Evolutionary conservation across 2,113 vertebrate genomes (phyloP), one percentile per base, ranked within the genome.

Genomic region (Phalacrocorax pelagicus): DNA sequence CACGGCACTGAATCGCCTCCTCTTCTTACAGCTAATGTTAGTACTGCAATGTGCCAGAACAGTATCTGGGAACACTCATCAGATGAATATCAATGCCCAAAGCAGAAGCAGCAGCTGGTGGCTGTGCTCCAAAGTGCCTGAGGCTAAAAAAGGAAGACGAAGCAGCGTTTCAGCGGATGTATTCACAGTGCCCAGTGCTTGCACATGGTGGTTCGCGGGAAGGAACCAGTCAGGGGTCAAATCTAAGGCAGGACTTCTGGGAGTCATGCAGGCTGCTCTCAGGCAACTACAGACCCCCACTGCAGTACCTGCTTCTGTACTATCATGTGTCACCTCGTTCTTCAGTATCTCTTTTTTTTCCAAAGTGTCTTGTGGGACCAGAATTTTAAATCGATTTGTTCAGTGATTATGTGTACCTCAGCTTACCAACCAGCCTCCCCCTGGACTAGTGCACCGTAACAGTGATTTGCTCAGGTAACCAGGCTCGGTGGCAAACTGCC

Each of bases 401-500:
- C 44, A 15, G 54, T 61, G 32, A 74, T 22, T 34, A 2, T 2
- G 13, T 2, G 38, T 38, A 65, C 57, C 12, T 7, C 51, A 70
- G 80, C 67, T 92, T 75, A 58, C 73, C 55, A 15, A 27, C 24
- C 47, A 19, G 59, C 15, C 47, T 67, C 69, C 65, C 67, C 42
- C 69, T 52, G 30, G 8, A 10, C 26, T 0, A 34, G 13, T 5
- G 26, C 38, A 30, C 57, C 12, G 2, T 13, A 47, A 20, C 0
- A 34, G 77, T 1, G 17, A 42, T n/a, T 32, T 77, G 51, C 69
- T 65, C 51, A 65, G 49, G 54, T 65, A 73, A 61, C 34, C 36
- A 11, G 27, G 44, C 52, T n/a, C 46, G 3, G 40, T 8, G 42
- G 29, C 79, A 75, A 57, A 47, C 34, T 22, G 32, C 57, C 74